These are phyloP conservation scores for Cercopithecus mona DNA, from an alignment of 2,113 vertebrate species.

Conservation along the genomic window DNA sequence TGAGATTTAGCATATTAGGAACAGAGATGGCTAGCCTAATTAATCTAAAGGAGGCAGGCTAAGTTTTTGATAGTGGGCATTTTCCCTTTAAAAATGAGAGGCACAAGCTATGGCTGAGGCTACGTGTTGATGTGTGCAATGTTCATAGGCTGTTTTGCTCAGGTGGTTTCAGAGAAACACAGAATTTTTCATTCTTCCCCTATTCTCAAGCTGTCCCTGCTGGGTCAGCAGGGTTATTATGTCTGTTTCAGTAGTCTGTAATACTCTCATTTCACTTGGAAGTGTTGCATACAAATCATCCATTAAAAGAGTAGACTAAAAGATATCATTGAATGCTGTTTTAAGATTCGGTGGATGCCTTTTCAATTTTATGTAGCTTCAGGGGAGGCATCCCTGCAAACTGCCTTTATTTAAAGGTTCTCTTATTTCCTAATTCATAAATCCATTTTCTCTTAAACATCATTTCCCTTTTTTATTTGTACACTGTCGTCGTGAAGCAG, in stretches of 20 bases:
- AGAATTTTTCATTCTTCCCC: constrained; percentile 53
- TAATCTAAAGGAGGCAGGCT: not conserved
- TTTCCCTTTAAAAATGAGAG: constrained; percentile 45
- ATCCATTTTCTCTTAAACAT: constrained; percentile 39
- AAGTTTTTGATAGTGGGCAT: not conserved
- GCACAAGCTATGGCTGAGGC: not conserved
- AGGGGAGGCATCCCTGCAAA: constrained; percentile 63
- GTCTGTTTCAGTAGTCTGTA: constrained; percentile 63
- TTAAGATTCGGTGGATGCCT: constrained; percentile 59
- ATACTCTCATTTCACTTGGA: constrained; percentile 68
- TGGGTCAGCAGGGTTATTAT: constrained; percentile 63
- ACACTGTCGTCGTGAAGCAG: not conserved
- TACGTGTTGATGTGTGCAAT: not conserved
- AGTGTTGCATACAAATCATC: constrained; percentile 76
- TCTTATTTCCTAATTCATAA: constrained; percentile 71
- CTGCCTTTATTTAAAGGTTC: constrained; percentile 59
- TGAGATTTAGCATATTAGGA: not conserved
- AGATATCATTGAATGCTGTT: constrained; percentile 29
- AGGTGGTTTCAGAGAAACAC: constrained; percentile 23
- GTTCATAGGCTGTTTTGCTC: not conserved
- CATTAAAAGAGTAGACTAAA: constrained; percentile 69
- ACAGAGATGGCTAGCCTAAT: not conserved
- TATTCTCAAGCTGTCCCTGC: constrained; percentile 55
- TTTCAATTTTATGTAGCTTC: constrained; percentile 74
- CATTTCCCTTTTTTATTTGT: constrained; percentile 22